phyloP scores from a whole-genome alignment of 1,140 invertebrate genomes.

The Ruditapes philippinarum region DNA sequence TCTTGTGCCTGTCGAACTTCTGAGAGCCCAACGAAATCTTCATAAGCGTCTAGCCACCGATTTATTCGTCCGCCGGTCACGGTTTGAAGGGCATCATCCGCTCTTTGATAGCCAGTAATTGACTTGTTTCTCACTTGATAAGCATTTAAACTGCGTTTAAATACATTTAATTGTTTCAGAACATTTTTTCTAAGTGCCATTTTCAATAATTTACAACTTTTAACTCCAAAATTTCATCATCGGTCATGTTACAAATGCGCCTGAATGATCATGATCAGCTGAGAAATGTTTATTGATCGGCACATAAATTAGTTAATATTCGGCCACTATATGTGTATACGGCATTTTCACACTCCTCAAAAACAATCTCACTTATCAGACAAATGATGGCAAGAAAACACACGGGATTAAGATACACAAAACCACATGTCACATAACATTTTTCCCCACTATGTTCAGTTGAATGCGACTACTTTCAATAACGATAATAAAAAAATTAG shows the following conservation, averaged over 20 bases:
- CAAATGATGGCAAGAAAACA: too few relatives aligned
- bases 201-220: neutral
- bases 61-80: conserved; percentile 69
- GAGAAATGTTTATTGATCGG: neutral
- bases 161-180: neutral
- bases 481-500: too few relatives aligned
- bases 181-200: conserved; percentile 20
- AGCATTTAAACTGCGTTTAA: neutral
- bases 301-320: too few relatives aligned
- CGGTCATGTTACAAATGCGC: neutral
- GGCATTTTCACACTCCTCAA: too few relatives aligned
- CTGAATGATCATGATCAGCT: neutral
- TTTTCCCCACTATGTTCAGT: too few relatives aligned
- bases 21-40: conserved; percentile 81
- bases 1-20: conserved; percentile 84
- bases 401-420: too few relatives aligned
- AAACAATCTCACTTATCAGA: too few relatives aligned
- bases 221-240: neutral
- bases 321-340: too few relatives aligned
- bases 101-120: conserved; percentile 68
- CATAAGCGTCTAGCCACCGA: conserved; percentile 85
- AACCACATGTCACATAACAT: too few relatives aligned
- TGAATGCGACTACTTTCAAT: too few relatives aligned
- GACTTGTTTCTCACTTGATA: conserved; percentile 39
- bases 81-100: conserved; percentile 66